Base-by-base conservation (phyloP, 2,113 vertebrate genomes). In the Cryptotis parvus region DNA sequence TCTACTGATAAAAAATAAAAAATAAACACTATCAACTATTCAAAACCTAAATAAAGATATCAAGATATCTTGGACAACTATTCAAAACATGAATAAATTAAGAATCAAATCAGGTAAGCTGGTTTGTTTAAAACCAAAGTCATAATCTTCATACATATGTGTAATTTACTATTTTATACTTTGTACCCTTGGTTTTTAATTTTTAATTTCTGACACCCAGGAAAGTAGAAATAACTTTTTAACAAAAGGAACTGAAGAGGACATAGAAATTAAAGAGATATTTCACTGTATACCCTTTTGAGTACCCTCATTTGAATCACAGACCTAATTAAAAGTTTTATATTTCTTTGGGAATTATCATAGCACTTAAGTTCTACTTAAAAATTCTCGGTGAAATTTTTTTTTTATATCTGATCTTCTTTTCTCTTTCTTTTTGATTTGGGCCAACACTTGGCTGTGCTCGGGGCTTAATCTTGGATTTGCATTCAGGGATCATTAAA, bases 111-210 rank as follows among this genome's bases (percentile, higher is more conserved):
- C n/a, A n/a, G n/a, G n/a, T n/a, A n/a, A 27, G 22, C 3, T 24
- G 24, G 18, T 85, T 41, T 29, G 89, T 84, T 72, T 89, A 87
- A 92, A 91, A 91, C 3, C 22, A 49, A 92, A 91, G 24, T 83
- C 78, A 90, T 31, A 11, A 63, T 90, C 29, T 55, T 86, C 35
- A 31, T 84, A 69, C 75, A 37, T 52, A 9, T 58, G 9, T 33
- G 85, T 70, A 39, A 80, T 89, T 89, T 20, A 84, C 9, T 85
- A 70, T 43, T 89, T 89, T 81, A 81, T 70, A 72, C 31, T 66
- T 6, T 84, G 18, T 74, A 74, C 16, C 9, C 33, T 14, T 78
- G 27, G 31, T 77, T 73, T 82, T 68, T 65, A 86, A 37, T n/a
- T 81, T 39, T 87, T 33, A 61, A 90, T 41, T 88, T 88, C 24